Evolutionary conservation across 2,888 invertebrate species (phyloP).

Genomic region (Drosophila sordidula): DNA sequence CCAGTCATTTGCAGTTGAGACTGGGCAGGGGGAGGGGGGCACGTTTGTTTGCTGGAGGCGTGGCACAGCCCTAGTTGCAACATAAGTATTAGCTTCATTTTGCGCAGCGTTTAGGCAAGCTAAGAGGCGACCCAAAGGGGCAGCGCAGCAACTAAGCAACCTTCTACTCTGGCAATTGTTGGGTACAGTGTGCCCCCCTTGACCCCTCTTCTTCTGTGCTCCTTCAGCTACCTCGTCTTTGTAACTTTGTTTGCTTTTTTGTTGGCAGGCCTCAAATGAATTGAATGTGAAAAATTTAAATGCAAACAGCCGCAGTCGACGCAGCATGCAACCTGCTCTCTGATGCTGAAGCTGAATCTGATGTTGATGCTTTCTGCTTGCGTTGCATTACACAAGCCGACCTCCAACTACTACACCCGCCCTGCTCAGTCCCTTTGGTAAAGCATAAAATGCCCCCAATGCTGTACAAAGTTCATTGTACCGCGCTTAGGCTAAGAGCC

Average conservation of each 20-base stretch:
- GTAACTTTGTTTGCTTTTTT: slow-evolving; percentile 76
- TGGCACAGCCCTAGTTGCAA: slow-evolving; percentile 66
- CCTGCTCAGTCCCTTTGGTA: neutral
- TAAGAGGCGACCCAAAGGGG: slow-evolving; percentile 23
- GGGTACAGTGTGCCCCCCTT: no score
- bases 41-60: slow-evolving; percentile 26
- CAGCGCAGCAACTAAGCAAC: neutral
- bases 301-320: slow-evolving; percentile 72
- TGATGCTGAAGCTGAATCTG: slow-evolving; percentile 23
- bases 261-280: slow-evolving; percentile 78
- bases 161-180: no score
- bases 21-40: neutral
- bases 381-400: slow-evolving; percentile 66
- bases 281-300: slow-evolving; percentile 82
- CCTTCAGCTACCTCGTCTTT: slow-evolving; percentile 47
- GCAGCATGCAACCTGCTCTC: slow-evolving; percentile 52
- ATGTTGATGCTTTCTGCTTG: slow-evolving; percentile 53
- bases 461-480: slow-evolving; percentile 73
- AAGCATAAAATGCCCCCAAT: slow-evolving; percentile 29
- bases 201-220: neutral
- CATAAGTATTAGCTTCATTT: slow-evolving; percentile 81
- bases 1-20: slow-evolving; percentile 59
- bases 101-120: slow-evolving; percentile 63
- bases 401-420: slow-evolving; percentile 23
- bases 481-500: slow-evolving; percentile 75